phyloP scores from a whole-genome alignment of 2,797 vertebrate species.

The Parambassis ranga region DNA sequence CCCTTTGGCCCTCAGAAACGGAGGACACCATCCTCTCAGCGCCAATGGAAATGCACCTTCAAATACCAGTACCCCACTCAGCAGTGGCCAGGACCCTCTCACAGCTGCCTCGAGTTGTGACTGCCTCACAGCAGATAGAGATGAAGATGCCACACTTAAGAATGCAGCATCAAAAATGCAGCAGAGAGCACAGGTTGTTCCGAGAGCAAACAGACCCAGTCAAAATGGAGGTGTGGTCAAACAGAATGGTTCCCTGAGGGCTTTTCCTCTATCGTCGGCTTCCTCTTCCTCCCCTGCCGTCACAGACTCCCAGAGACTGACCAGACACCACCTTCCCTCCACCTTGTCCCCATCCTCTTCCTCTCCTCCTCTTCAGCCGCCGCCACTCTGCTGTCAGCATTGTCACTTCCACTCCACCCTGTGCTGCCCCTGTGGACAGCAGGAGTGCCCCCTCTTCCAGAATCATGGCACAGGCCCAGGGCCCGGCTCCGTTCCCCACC shows the following conservation, averaged over 20 bases:
- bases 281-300: conserved; percentile 52
- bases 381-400: conserved; percentile 80
- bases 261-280: conserved; percentile 59
- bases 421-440: conserved; percentile 80
- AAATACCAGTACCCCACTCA: not conserved
- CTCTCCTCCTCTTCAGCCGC: conserved; percentile 25
- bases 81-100: conserved; percentile 37
- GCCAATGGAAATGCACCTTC: conserved; percentile 36
- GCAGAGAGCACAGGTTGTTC: conserved; percentile 4
- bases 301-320: conserved; percentile 80
- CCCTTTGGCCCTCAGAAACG: conserved; percentile 80
- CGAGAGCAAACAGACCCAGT: conserved; percentile 46
- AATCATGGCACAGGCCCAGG: conserved; percentile 51
- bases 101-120: conserved; percentile 5
- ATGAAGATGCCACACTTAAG: conserved; percentile 32
- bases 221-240: conserved; percentile 82
- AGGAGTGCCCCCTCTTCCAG: conserved; percentile 84
- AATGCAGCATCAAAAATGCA: not conserved
- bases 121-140: conserved; percentile 10
- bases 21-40: conserved; percentile 59
- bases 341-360: conserved; percentile 23
- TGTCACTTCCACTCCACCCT: conserved; percentile 84
- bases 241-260: conserved; percentile 82
- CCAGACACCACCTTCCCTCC: conserved; percentile 55
- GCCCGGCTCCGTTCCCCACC: conserved; percentile 41